Base-by-base conservation (phyloP, 2,888 invertebrate species). In the Caenorhabditis parvicauda region DNA sequence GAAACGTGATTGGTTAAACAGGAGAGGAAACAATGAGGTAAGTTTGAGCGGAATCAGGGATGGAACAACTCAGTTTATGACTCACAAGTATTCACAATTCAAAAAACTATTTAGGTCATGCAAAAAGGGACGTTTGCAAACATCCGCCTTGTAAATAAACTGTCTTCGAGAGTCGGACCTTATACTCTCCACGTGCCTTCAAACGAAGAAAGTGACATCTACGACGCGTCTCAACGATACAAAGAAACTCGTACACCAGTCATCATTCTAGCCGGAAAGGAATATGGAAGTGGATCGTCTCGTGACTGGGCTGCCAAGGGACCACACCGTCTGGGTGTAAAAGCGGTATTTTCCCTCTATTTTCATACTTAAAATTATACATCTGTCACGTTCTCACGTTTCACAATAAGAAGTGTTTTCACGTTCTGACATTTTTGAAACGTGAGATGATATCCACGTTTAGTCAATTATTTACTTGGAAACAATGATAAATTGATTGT, bases 301-400 rank as follows among this genome's bases (percentile, higher is more conserved):
- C 86, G 98, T 21, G 96, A 98, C 83, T 98, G 98, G 96, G 96
- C 96, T 0, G 96, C 96, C 0, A 98, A 98, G 81, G 98, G 96
- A 58, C 94, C 96, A 0, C 91, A 88, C 83, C 85, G 96, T 52
- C 76, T 75, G 59, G 78, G 92, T 42, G 89, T 94, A 51, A 88
- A 88, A 77, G 95, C 93, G 0, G 70, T 59, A n/a, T n/a, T n/a
- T n/a, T n/a, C n/a, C n/a, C n/a, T n/a, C n/a, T n/a, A n/a, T n/a
- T n/a, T n/a, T n/a, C n/a, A n/a, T n/a, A n/a, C n/a, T n/a, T n/a
- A n/a, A n/a, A n/a, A n/a, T n/a, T n/a, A n/a, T n/a, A n/a, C n/a
- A n/a, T n/a, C n/a, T n/a, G n/a, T n/a, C n/a, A n/a, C n/a, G n/a
- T n/a, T n/a, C n/a, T n/a, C n/a, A n/a, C n/a, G n/a, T n/a, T n/a